phyloP scores from a whole-genome alignment of 2,888 invertebrate species.

The Leptarthrus brevirostris region DNA sequence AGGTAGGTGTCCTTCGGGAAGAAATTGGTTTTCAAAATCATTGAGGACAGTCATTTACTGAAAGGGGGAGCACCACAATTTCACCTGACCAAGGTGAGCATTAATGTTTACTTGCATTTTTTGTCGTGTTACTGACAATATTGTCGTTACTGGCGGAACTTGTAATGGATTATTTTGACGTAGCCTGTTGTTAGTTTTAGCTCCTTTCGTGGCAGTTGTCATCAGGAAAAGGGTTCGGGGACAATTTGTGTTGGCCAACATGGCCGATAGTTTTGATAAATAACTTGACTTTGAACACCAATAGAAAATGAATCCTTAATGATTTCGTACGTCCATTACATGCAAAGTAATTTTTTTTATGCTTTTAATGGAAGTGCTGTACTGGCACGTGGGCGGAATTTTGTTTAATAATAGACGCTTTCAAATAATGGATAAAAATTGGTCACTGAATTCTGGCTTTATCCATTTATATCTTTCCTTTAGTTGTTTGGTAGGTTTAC shows the following conservation, averaged over 20 bases:
- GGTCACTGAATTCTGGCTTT: not conserved
- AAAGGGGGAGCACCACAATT: slow-evolving; percentile 1
- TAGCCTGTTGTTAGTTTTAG: not conserved
- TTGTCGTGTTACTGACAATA: slow-evolving; percentile 17
- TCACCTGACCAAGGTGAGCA: not conserved
- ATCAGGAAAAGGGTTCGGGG: not conserved
- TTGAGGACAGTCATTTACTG: not conserved
- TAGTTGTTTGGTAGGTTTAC: no score
- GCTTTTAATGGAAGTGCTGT: slow-evolving; percentile 11
- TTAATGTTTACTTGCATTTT: slow-evolving; percentile 16
- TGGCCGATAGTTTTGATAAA: slow-evolving; percentile 25
- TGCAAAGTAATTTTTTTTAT: slow-evolving; percentile 25
- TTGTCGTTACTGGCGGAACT: slow-evolving; percentile 21
- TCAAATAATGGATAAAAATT: not conserved
- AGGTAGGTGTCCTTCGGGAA: slow-evolving; percentile 21
- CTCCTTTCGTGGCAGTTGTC: not conserved
- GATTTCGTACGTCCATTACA: slow-evolving; percentile 39
- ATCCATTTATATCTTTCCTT: no score
- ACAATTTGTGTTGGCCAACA: not conserved
- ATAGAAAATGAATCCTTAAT: slow-evolving; percentile 42
- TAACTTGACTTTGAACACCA: slow-evolving; percentile 38
- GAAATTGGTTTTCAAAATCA: slow-evolving; percentile 27
- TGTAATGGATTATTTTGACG: slow-evolving; percentile 13
- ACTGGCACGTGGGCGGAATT: slow-evolving; percentile 16
- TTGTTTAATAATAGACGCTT: slow-evolving; percentile 14